Evolutionary conservation across 2,888 invertebrate species (phyloP).

Genomic region (Erebia palarica): DNA sequence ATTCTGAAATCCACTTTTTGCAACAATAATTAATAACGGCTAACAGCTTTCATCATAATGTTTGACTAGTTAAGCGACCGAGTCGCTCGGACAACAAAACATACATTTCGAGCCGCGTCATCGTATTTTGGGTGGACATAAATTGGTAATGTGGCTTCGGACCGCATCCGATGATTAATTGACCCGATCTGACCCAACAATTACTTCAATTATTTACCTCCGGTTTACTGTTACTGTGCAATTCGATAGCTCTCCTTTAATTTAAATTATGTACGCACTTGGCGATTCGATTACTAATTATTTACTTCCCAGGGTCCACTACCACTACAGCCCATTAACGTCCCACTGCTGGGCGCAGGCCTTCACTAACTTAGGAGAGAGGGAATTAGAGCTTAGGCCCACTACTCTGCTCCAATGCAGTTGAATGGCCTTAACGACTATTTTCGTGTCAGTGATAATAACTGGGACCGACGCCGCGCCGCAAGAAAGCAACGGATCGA

Average conservation of each 20-base stretch:
- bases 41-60: constrained; percentile 1
- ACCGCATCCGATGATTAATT: constrained; percentile 76
- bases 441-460: too few species aligned
- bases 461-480: too few species aligned
- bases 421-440: too few species aligned
- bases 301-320: constrained; percentile 2
- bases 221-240: constrained; percentile 59
- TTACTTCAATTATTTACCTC: constrained; percentile 80
- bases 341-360: too few species aligned
- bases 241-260: constrained; percentile 54
- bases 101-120: constrained; percentile 45
- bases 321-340: too few species aligned
- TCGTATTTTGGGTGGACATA: constrained; percentile 61
- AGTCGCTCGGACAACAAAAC: constrained; percentile 32
- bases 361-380: too few species aligned
- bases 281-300: constrained; percentile 31
- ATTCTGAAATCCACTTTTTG: constrained; percentile 1
- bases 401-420: too few species aligned
- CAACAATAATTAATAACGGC: neutral
- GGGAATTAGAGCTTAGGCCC: too few species aligned
- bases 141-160: constrained; percentile 67
- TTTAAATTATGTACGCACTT: constrained; percentile 46
- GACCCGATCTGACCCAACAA: constrained; percentile 77
- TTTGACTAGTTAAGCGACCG: constrained; percentile 15
- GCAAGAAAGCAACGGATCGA: too few species aligned